phyloP scores from a whole-genome alignment of 2,888 invertebrate species.

The Drosophila borealis region DNA sequence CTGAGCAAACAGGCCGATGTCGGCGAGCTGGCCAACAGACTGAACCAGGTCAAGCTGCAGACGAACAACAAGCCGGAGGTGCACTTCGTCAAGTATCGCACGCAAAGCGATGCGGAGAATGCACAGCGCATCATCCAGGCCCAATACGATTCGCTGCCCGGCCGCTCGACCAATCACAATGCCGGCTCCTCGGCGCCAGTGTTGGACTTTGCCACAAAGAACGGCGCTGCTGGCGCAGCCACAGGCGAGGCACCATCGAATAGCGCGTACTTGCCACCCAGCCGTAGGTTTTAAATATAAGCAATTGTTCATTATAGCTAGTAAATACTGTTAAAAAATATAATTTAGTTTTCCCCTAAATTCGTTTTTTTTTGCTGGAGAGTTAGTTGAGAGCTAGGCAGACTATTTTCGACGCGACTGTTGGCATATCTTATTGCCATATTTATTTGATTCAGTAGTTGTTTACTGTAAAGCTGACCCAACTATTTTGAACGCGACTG shows the following conservation, averaged over 20 bases:
- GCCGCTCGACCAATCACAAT: conserved; percentile 71
- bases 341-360: conserved; percentile 23
- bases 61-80: conserved; percentile 77
- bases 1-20: conserved; percentile 81
- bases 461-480: no score
- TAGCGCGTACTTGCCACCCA: conserved; percentile 73
- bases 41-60: conserved; percentile 67
- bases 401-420: neutral
- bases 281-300: conserved; percentile 67
- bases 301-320: conserved; percentile 10
- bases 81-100: conserved; percentile 83
- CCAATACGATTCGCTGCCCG: conserved; percentile 77
- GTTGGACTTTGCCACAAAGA: conserved; percentile 73
- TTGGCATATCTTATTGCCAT: neutral
- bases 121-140: conserved; percentile 82
- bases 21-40: conserved; percentile 69
- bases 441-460: no score
- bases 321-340: conserved; percentile 37
- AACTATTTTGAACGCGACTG: conserved; percentile 25
- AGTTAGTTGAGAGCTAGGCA: neutral
- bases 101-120: conserved; percentile 80
- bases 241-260: conserved; percentile 48
- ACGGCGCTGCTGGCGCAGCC: conserved; percentile 6
- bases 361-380: neutral
- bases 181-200: conserved; percentile 73